Base-by-base conservation (phyloP, 2,888 invertebrate species). In the Callyntrura guangdongensis region DNA sequence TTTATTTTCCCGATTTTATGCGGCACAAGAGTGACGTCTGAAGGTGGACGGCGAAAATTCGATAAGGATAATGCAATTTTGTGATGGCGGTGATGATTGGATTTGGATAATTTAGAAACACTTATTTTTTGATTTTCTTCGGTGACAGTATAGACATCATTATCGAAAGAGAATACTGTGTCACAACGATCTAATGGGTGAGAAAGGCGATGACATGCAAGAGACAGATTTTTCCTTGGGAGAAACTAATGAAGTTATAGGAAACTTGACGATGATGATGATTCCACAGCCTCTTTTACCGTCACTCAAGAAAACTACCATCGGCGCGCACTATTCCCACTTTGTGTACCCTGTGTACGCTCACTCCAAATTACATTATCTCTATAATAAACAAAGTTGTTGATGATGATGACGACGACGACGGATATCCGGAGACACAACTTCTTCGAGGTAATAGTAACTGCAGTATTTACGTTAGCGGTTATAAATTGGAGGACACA, bases 311-410 rank as follows among this genome's bases (percentile, higher is more conserved):
- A 77, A 72, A 11, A 22, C n/a, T 36, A 72, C 45, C 45, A 36
- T 12, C n/a, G 36, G 36, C 6, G 36, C 2, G 6, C 77, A 77
- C 56, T 56, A 17, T 11, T 9, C 47, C 17, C 17, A 17, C 72
- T 47, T 17, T 17, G 22, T n/a, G 8, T 67, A 45, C 45, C 27
- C 45, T 45, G 9, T 14, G 8, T 4, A 22, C n/a, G n/a, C 49
- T 47, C 36, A 22, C 6, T 27, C 61, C 14, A 86, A 86, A 86
- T 86, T 77, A 86, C 61, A 86, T 86, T 86, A 86, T 74, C 74
- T 61, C 77, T 20, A 61, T 20, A 72, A 85, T 77, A 86, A 74
- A 77, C 86, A 59, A 85, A 85, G 72, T 77, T 86, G 49, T 4
- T 36, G 36, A 36, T 36, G 36, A 36, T 36, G 36, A 36, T 36